Percentiles rank a stretch among this genome's conserved stretches.
These are phyloP conservation scores for Dendrolimus punctatus DNA, from an alignment of 1,140 invertebrate species.

Conservation along the genomic window DNA sequence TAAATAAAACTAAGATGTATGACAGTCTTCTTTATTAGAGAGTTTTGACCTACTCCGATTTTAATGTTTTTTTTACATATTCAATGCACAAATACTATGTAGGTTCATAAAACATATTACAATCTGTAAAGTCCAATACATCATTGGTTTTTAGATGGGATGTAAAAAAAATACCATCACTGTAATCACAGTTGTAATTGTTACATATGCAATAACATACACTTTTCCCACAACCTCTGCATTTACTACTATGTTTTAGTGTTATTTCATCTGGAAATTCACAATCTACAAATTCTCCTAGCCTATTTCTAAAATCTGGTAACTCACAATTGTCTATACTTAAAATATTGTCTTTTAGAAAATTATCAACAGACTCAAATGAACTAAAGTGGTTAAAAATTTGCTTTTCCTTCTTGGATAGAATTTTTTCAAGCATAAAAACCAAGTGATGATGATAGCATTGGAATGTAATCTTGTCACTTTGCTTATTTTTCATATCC, in stretches of 20 bases:
- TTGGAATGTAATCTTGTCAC: slow-evolving; percentile 78
- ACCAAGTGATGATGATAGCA: slow-evolving; percentile 95
- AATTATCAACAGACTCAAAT: slow-evolving; percentile 80
- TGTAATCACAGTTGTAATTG: slow-evolving; percentile 41
- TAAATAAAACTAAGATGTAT: too few species aligned
- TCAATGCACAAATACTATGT: background rate
- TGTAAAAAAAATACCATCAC: slow-evolving; percentile 45
- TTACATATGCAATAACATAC: slow-evolving; percentile 46
- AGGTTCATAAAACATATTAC: slow-evolving; percentile 55
- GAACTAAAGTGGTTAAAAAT: slow-evolving; percentile 85
- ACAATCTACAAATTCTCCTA: slow-evolving; percentile 46
- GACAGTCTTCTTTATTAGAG: too few species aligned
- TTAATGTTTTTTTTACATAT: too few species aligned
- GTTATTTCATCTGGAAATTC: slow-evolving; percentile 49
- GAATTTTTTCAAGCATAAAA: slow-evolving; percentile 91
- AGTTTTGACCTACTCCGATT: too few species aligned
- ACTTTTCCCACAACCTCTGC: slow-evolving; percentile 51
- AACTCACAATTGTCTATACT: slow-evolving; percentile 45
- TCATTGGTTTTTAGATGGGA: slow-evolving; percentile 41
- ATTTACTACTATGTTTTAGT: slow-evolving; percentile 47
- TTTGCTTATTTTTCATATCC: slow-evolving; percentile 74
- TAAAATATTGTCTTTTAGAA: slow-evolving; percentile 75
- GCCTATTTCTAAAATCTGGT: slow-evolving; percentile 37
- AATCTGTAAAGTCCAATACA: slow-evolving; percentile 56
- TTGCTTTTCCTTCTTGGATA: slow-evolving; percentile 79